Percentiles rank a stretch among this genome's conserved stretches.
Evolutionary conservation across 2,113 vertebrate species (phyloP).

Genomic region (Nibea albiflora): DNA sequence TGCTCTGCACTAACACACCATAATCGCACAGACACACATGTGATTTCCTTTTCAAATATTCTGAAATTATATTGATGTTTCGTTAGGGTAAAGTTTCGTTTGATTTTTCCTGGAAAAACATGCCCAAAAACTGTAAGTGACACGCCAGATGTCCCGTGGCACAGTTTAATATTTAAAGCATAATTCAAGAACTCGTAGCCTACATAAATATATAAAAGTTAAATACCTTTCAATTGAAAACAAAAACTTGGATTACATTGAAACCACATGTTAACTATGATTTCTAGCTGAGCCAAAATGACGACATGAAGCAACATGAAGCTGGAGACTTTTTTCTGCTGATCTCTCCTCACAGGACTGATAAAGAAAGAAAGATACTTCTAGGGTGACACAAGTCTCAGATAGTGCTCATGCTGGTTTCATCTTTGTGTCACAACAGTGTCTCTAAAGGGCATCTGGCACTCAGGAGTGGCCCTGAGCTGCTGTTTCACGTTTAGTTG

Average conservation of each 20-base stretch:
- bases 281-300: neutral
- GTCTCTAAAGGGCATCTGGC: neutral
- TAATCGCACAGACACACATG: neutral
- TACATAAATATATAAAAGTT: neutral
- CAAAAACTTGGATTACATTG: constrained; percentile 1
- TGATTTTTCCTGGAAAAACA: neutral
- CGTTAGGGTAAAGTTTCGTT: constrained; percentile 5
- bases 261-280: constrained; percentile 34
- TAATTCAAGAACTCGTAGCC: neutral
- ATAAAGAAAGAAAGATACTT: neutral
- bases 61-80: constrained; percentile 8
- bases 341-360: neutral
- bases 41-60: neutral
- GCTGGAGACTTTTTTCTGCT: neutral
- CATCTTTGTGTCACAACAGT: neutral
- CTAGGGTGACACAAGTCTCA: neutral
- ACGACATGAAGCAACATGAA: constrained; percentile 5
- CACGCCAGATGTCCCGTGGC: neutral
- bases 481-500: constrained; percentile 1
- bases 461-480: neutral
- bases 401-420: neutral
- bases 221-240: constrained; percentile 25
- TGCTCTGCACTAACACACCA: neutral
- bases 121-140: neutral
- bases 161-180: neutral